Percentiles rank a stretch among this genome's conserved stretches.
These are phyloP conservation scores for Corynorhinus townsendii DNA, from an alignment of 2,113 vertebrate species.

Conservation along the genomic window DNA sequence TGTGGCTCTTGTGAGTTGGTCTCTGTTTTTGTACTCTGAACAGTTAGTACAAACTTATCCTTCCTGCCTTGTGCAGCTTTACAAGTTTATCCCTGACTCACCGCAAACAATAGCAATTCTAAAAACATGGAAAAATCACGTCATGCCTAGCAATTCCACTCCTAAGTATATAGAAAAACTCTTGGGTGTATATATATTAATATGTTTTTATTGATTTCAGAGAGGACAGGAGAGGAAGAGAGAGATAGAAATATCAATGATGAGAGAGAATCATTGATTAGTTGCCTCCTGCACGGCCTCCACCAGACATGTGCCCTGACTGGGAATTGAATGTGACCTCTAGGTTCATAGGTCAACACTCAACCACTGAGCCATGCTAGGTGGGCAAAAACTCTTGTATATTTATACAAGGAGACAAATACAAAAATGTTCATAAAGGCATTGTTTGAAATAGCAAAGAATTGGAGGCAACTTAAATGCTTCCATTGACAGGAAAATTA, in stretches of 20 bases:
- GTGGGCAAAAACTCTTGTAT: not conserved
- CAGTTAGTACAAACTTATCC: not conserved
- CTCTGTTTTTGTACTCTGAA: not conserved
- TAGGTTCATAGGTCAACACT: too few species aligned
- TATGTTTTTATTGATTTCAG: too few species aligned
- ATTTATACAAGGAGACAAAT: not conserved
- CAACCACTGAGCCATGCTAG: too few species aligned
- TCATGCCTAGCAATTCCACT: not conserved
- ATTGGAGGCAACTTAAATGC: not conserved
- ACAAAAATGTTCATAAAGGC: not conserved
- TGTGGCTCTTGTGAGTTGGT: not conserved
- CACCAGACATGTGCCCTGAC: too few species aligned
- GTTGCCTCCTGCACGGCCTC: too few species aligned
- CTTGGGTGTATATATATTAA: too few species aligned
- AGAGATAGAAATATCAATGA: too few species aligned
- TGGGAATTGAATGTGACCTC: too few species aligned
- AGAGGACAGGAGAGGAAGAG: too few species aligned
- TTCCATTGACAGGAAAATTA: not conserved
- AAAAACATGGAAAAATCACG: not conserved
- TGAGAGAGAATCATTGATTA: too few species aligned
- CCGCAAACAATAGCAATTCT: not conserved
- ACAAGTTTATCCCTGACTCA: not conserved
- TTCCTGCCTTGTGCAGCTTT: not conserved
- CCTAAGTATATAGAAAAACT: not conserved
- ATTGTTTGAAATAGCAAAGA: constrained; percentile 25